A percentile compares a stretch with the other conserved stretches of the same genome.
These are phyloP conservation scores for Adela reaumurella DNA, from an alignment of 2,888 invertebrate species.

Conservation along the genomic window DNA sequence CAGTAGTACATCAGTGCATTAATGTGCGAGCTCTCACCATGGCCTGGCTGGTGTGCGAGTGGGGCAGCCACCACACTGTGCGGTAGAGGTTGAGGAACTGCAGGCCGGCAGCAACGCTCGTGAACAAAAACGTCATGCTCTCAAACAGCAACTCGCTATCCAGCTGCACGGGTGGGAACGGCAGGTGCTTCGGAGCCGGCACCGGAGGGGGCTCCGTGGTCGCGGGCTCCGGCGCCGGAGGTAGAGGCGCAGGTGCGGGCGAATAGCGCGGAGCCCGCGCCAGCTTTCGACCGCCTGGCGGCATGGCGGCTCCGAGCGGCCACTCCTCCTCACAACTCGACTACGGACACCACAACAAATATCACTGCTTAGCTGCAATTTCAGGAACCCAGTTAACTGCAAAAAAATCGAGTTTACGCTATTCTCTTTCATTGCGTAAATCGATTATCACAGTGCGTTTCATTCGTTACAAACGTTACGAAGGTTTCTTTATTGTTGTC, in stretches of 20 bases:
- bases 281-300: conserved; percentile 22
- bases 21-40: no score
- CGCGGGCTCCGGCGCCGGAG: no score
- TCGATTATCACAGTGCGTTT: not conserved
- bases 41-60: conserved; percentile 83
- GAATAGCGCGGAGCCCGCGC: conserved; percentile 22
- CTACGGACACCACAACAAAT: not conserved
- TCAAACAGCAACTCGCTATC: conserved; percentile 85
- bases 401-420: no score
- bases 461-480: not conserved
- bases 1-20: no score
- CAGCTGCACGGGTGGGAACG: conserved; percentile 72
- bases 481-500: not conserved
- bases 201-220: conserved; percentile 38
- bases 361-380: no score
- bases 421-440: not conserved
- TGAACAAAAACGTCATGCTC: conserved; percentile 77
- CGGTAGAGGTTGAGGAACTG: conserved; percentile 94
- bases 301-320: conserved; percentile 8
- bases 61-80: conserved; percentile 96
- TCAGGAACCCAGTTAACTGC: no score
- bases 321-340: conserved; percentile 10
- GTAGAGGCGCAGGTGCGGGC: conserved; percentile 11
- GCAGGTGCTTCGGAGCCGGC: conserved; percentile 72
- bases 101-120: conserved; percentile 71